phyloP scores from a whole-genome alignment of 2,113 vertebrate genomes.

The Gallinago paraguaiae region DNA sequence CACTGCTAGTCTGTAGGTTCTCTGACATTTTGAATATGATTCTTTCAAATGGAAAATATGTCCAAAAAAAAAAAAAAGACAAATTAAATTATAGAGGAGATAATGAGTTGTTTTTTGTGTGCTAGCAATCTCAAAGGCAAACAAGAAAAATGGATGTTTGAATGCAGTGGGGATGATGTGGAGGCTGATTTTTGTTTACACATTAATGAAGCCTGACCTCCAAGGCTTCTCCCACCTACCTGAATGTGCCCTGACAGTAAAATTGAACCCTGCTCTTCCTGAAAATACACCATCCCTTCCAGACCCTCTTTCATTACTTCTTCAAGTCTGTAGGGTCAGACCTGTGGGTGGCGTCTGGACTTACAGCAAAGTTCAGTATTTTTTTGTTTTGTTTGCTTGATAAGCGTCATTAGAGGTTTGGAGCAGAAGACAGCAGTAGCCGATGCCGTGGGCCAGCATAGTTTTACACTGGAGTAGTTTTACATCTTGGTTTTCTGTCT shows the following conservation, averaged over 20 bases:
- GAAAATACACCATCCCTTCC: not conserved
- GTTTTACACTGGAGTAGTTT: not conserved
- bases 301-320: not conserved
- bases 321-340: not conserved
- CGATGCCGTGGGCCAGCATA: not conserved
- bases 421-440: not conserved
- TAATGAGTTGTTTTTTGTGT: not conserved
- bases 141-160: not conserved
- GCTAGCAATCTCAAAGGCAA: not conserved
- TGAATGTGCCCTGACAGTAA: not conserved
- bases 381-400: not conserved
- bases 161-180: not conserved
- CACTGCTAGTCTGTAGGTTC: not conserved
- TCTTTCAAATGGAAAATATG: not conserved
- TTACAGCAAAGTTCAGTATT: not conserved
- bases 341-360: not conserved
- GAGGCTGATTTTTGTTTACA: not conserved
- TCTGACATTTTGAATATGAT: not conserved
- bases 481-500: not conserved
- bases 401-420: not conserved
- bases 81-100: not conserved
- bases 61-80: not conserved
- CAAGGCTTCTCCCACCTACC: not conserved
- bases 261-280: not conserved
- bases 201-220: not conserved